phyloP scores from a whole-genome alignment of 2,113 vertebrate genomes.

The Muscicapa adusta region DNA sequence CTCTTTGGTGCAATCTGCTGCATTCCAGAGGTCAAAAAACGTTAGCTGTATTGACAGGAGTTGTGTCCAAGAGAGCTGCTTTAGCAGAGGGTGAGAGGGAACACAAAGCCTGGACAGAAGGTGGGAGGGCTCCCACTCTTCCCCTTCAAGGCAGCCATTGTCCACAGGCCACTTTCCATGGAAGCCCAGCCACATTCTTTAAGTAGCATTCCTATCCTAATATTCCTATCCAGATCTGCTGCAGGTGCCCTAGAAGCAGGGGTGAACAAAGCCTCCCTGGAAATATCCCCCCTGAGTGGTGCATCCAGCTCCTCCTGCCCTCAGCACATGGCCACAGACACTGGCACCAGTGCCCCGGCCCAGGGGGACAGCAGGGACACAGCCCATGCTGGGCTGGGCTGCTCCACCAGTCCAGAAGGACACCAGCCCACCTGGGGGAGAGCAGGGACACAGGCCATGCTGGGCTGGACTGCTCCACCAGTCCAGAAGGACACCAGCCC shows the following conservation, averaged over 20 bases:
- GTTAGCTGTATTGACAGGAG: not conserved
- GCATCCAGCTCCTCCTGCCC: not conserved
- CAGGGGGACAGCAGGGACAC: not conserved
- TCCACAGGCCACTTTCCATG: not conserved
- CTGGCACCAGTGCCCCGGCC: not conserved
- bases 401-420: too few relatives aligned
- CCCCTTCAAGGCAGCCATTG: not conserved
- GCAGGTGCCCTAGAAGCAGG: not conserved
- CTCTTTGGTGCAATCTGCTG: conserved; percentile 45
- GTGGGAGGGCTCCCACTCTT: not conserved
- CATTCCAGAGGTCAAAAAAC: conserved; percentile 35
- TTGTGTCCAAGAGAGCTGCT: not conserved
- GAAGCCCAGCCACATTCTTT: not conserved
- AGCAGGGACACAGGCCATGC: not conserved
- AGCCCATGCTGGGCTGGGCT: not conserved
- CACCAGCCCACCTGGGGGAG: not conserved
- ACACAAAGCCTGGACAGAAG: not conserved
- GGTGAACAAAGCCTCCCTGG: not conserved
- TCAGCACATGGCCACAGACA: not conserved
- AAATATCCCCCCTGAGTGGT: not conserved
- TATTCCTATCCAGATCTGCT: not conserved
- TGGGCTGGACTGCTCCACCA: not conserved
- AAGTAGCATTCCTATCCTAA: not conserved
- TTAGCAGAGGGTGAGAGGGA: not conserved
- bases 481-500: not conserved